Evolutionary conservation across 2,113 vertebrate species (phyloP).

Genomic region (Cromileptes altivelis): DNA sequence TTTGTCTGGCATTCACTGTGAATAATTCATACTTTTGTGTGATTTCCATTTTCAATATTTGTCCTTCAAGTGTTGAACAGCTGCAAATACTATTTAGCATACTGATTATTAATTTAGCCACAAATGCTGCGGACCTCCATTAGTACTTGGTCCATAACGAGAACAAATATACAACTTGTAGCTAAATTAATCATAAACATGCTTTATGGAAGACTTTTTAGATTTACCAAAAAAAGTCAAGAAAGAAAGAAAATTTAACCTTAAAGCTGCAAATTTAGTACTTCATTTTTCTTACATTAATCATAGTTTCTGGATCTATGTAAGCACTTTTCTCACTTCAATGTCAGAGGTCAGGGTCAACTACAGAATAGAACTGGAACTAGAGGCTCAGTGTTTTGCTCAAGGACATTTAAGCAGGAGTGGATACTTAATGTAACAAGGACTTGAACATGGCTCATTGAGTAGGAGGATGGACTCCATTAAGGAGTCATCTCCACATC

Average conservation of each 20-base stretch:
- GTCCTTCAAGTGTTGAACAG: slow-evolving; percentile 14
- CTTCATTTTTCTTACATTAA: neutral
- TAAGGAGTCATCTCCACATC: too few relatives aligned
- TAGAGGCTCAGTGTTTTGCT: neutral
- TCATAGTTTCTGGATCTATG: neutral
- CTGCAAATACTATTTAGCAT: slow-evolving; percentile 5
- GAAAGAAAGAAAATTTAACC: too few relatives aligned
- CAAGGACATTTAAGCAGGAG: neutral
- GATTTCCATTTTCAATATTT: slow-evolving; percentile 25
- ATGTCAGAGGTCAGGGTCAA: slow-evolving; percentile 3
- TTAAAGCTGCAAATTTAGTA: neutral
- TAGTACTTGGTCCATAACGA: neutral
- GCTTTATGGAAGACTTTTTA: neutral
- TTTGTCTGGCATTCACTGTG: slow-evolving; percentile 18
- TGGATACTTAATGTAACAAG: neutral
- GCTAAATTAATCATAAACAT: neutral
- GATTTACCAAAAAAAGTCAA: neutral
- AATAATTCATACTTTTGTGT: slow-evolving; percentile 15
- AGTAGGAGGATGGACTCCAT: neutral
- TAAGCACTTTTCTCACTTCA: neutral
- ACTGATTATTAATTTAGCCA: neutral
- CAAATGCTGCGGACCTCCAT: neutral
- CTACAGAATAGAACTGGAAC: neutral
- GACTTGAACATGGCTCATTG: neutral
- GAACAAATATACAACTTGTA: neutral